Evolutionary conservation across 1,140 invertebrate species (phyloP).

Genomic region (Procambarus virginalis): DNA sequence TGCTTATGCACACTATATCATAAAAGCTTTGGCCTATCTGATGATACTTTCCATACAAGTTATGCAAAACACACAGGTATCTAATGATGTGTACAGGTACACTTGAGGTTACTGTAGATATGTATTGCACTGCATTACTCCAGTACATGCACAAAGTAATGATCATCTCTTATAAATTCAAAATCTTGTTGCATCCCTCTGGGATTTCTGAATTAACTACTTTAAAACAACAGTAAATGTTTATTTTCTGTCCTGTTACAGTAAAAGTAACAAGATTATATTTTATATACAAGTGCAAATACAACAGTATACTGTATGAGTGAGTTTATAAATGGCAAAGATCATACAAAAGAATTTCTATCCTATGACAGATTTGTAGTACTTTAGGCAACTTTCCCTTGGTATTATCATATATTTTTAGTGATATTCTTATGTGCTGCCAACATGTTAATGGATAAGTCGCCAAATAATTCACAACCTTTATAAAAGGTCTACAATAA

Average conservation of each 20-base stretch:
- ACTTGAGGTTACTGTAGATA: conserved; percentile 7
- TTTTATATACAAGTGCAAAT: neutral
- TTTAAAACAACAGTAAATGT: neutral
- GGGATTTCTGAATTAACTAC: neutral
- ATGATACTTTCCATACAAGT: neutral
- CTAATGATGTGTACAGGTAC: neutral
- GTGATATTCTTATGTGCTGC: neutral
- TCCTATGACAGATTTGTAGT: neutral
- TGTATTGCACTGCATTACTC: conserved; percentile 12
- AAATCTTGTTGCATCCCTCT: neutral
- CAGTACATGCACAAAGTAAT: neutral
- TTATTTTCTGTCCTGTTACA: neutral
- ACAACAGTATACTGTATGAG: neutral
- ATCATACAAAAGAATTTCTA: neutral
- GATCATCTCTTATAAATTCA: neutral
- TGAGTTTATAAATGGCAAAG: neutral
- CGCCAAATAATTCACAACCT: neutral
- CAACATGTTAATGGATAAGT: neutral
- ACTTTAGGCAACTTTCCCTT: neutral
- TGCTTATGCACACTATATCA: neutral
- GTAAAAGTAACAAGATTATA: neutral
- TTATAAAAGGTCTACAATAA: conserved; percentile 8
- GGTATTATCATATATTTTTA: neutral
- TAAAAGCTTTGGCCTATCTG: neutral
- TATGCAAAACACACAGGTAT: neutral